Evolutionary conservation across 2,797 vertebrate species (phyloP).

Genomic region (Cygnus olor): DNA sequence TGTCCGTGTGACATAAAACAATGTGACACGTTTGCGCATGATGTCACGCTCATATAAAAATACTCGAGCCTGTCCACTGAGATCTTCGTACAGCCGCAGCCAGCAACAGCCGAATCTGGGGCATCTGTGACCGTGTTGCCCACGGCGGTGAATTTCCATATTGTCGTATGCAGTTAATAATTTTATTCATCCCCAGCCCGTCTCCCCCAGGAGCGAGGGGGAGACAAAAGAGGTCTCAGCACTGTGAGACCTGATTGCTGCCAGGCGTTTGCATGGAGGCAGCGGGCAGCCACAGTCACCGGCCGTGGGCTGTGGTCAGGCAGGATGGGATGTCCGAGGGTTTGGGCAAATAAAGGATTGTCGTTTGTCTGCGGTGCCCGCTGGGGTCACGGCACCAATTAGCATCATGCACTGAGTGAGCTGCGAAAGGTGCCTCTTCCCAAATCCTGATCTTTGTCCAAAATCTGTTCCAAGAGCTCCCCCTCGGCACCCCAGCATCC

Average conservation of each 20-base stretch:
- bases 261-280: neutral
- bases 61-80: neutral
- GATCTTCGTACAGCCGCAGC: neutral
- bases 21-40: neutral
- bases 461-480: neutral
- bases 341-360: neutral
- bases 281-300: neutral
- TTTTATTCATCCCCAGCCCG: neutral
- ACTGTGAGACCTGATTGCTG: neutral
- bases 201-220: neutral
- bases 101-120: neutral
- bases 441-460: neutral
- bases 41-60: neutral
- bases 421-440: neutral
- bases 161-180: neutral
- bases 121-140: neutral
- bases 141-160: neutral
- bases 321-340: neutral
- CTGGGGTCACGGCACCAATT: neutral
- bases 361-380: neutral
- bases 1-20: neutral
- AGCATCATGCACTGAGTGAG: fast-evolving
- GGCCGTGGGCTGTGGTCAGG: neutral
- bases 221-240: neutral
- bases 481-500: neutral